Evolutionary conservation across 2,888 invertebrate species (phyloP), one percentile per base, ranked within the genome.

Genomic region (Drosophila barbarae): DNA sequence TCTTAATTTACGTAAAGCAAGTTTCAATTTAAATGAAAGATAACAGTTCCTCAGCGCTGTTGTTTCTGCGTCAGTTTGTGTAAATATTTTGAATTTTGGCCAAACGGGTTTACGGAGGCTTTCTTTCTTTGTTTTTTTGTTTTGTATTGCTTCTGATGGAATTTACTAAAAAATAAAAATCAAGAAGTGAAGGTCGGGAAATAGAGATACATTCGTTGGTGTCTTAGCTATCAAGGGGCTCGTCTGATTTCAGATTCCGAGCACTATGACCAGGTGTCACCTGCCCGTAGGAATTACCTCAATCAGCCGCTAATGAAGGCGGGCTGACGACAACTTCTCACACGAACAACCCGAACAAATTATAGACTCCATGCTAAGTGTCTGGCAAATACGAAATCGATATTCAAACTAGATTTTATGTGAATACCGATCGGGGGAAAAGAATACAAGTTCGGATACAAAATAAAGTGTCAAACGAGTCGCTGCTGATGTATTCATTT

Each of bases 351-450:
- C 18, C n/a, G 50, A 36, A n/a, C 18, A 69, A 61, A 69, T 69
- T 71, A 69, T 54, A 55, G 44, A 15, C 35, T 28, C 41, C 18
- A 15, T 66, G 78, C 78, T 77, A 74, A 77, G 55, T 78, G 56
- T 7, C 39, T 38, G 49, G 57, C 58, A 71, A 63, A 69, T 59
- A 65, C 44, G 18, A 13, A 39, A 30, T 18, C 15, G 44, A 12
- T 18, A 18, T 38, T n/a, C 63, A 60, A 77, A 76, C 78, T 77
- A 77, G 72, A 76, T 69, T 77, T 60, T 66, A 71, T 53, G 65
- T 51, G 66, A 76, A 73, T 66, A 50, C 52, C 59, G 51, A 44
- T 69, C 66, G 58, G 50, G 26, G 39, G n/a, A 41, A 52, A 26
- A 26, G 42, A 42, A 42, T 3, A 42, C 42, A 42, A 28, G 42